Conservation (phyloP, 2,797 vertebrate species). For the Chloroceryle amazona region DNA sequence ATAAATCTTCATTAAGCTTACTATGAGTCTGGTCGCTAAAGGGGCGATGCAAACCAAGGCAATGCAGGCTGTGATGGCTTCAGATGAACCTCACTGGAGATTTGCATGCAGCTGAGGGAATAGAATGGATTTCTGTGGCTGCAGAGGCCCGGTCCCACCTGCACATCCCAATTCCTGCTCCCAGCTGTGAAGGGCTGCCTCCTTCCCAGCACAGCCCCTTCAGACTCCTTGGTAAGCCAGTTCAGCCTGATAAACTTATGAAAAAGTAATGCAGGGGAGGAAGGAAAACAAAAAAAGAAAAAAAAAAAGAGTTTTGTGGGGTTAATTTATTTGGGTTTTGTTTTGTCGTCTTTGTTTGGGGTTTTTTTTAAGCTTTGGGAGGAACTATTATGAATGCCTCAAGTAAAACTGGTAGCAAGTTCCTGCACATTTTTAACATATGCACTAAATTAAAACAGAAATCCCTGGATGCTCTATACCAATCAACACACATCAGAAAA, state of each 20-base stretch:
- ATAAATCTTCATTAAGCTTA: background rate
- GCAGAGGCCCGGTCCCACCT: background rate
- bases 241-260: background rate
- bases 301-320: background rate
- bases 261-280: background rate
- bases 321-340: too few relatives aligned
- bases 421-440: background rate
- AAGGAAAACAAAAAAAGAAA: too few relatives aligned
- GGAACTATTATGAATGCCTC: background rate
- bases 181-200: background rate
- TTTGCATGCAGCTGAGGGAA: background rate
- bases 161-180: background rate
- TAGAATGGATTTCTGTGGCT: background rate
- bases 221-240: background rate
- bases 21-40: background rate
- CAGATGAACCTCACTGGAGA: background rate
- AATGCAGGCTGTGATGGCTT: background rate
- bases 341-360: too few relatives aligned
- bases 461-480: background rate
- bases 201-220: background rate
- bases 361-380: background rate
- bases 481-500: background rate
- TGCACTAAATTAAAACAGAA: background rate
- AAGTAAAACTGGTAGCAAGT: background rate
- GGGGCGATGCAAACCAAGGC: background rate